These are phyloP conservation scores for Augochlorella aurata DNA, from an alignment of 2,888 invertebrate species.

Conservation along the genomic window DNA sequence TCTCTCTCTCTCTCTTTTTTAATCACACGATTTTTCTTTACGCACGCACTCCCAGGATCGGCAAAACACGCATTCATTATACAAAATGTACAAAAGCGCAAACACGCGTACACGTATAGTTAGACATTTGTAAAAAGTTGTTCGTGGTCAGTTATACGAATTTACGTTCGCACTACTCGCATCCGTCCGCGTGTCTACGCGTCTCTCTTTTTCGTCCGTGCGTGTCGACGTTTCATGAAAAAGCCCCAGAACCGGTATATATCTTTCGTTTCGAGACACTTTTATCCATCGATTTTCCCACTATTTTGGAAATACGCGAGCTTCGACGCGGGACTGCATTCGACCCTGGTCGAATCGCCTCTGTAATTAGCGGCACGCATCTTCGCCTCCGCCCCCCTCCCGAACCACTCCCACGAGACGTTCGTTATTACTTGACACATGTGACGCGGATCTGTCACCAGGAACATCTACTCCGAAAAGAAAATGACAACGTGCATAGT, in stretches of 20 bases:
- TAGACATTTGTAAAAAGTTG: neutral
- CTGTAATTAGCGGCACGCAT: neutral
- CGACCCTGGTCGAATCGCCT: neutral
- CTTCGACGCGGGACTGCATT: neutral
- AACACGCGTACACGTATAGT: neutral
- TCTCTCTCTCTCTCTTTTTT: neutral
- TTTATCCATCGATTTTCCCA: neutral
- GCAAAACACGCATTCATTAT: slow-evolving; percentile 11
- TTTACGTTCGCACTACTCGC: slow-evolving; percentile 3
- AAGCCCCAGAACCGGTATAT: neutral
- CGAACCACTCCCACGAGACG: neutral
- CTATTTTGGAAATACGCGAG: neutral
- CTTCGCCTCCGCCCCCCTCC: neutral
- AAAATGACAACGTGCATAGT: slow-evolving; percentile 11
- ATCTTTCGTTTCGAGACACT: neutral
- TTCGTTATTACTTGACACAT: slow-evolving; percentile 1
- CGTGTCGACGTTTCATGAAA: neutral
- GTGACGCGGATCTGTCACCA: neutral
- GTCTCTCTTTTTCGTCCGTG: neutral
- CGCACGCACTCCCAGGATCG: neutral
- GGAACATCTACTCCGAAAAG: neutral
- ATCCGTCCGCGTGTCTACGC: slow-evolving; percentile 7
- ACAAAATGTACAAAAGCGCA: slow-evolving; percentile 17
- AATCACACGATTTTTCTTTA: neutral
- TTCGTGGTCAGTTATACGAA: slow-evolving; percentile 16